Evolutionary conservation across 2,797 vertebrate species (phyloP).

Genomic region (Sebastes vulpes): DNA sequence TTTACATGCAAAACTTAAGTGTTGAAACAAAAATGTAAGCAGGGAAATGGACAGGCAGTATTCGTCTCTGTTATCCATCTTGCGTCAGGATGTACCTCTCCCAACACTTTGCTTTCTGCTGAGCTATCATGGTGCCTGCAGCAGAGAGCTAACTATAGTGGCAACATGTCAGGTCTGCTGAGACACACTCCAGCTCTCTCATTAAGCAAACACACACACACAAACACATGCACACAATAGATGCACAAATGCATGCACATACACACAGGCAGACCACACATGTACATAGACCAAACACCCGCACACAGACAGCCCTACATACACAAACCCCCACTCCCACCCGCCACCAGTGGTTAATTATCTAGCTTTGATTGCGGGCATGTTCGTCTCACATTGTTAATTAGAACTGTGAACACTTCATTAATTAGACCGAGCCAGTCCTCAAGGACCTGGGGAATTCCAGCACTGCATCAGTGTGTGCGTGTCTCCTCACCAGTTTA

Average conservation of each 20-base stretch:
- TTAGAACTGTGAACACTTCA: conserved; percentile 84
- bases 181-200: conserved; percentile 67
- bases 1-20: not conserved
- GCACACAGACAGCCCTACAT: conserved; percentile 28
- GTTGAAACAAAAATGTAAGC: not conserved
- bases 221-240: not conserved
- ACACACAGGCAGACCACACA: conserved; percentile 4
- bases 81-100: conserved; percentile 26
- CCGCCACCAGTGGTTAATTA: conserved; percentile 80
- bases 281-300: conserved; percentile 11
- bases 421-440: conserved; percentile 82
- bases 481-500: conserved; percentile 91
- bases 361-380: conserved; percentile 82
- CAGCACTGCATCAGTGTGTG: conserved; percentile 28
- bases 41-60: not conserved
- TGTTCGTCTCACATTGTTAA: conserved; percentile 85
- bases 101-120: conserved; percentile 56
- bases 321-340: conserved; percentile 33
- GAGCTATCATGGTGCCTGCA: conserved; percentile 67
- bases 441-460: conserved; percentile 74
- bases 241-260: conserved; percentile 4
- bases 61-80: conserved; percentile 24
- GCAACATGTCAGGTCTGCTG: conserved; percentile 75
- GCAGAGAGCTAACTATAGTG: conserved; percentile 72
- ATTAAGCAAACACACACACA: conserved; percentile 50